Conservation (phyloP, 2,888 invertebrate genomes). For the Metacarcinus magister region DNA sequence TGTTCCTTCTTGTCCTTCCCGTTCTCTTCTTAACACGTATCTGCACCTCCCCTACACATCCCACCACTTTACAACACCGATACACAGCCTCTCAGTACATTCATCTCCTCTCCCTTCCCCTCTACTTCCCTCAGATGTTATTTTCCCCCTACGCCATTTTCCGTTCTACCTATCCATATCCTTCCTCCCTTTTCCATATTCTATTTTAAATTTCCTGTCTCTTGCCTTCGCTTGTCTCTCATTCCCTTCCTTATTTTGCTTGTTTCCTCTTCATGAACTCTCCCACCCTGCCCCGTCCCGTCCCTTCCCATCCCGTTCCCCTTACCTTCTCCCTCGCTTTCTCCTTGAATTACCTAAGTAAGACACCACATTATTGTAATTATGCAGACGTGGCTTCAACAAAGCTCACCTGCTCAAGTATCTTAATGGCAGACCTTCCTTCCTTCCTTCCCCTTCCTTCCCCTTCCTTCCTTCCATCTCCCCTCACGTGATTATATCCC, state of each 20-base stretch:
- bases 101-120: background rate
- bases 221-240: background rate
- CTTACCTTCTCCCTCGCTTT: background rate
- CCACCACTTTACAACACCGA: background rate
- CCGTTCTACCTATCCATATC: background rate
- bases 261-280: background rate
- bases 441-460: background rate
- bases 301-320: background rate
- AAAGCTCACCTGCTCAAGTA: conserved; percentile 5
- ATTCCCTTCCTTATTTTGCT: background rate
- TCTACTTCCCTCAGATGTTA: background rate
- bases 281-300: background rate
- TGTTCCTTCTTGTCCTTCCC: background rate
- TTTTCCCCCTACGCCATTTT: background rate
- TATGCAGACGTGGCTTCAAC: background rate
- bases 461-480: background rate
- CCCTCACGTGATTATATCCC: background rate
- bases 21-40: background rate
- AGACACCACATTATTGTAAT: conserved; percentile 31
- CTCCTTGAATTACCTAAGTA: background rate
- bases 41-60: background rate
- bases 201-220: background rate
- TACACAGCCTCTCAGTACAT: background rate
- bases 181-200: background rate
- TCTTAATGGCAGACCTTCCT: background rate